phyloP scores from a whole-genome alignment of 2,888 invertebrate genomes.

The Epsilonema sp. region DNA sequence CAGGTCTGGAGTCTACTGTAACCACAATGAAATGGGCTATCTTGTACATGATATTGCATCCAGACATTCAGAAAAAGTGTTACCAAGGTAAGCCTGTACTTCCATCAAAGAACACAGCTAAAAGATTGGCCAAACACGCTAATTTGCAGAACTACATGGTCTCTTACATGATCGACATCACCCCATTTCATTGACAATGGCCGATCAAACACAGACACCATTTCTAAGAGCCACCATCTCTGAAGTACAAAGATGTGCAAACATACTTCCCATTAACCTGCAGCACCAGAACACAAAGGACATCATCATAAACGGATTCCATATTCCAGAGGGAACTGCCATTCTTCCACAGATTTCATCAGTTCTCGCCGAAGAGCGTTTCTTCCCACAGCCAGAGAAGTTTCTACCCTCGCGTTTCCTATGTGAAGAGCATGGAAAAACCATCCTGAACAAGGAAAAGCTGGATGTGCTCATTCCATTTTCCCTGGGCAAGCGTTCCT shows the following conservation, averaged over 20 bases:
- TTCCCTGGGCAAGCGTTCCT: too few species aligned
- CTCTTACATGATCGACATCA: too few species aligned
- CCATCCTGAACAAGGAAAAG: too few species aligned
- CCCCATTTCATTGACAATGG: too few species aligned
- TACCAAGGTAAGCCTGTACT: constrained; percentile 58
- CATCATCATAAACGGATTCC: neutral
- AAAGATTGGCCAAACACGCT: too few species aligned
- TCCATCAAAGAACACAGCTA: too few species aligned
- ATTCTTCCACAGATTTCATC: neutral
- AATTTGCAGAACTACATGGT: too few species aligned
- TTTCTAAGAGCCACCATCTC: constrained; percentile 61
- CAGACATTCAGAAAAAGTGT: constrained; percentile 60
- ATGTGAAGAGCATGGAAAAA: too few species aligned
- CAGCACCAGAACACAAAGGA: neutral
- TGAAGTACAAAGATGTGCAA: constrained; percentile 63
- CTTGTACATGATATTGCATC: constrained; percentile 64
- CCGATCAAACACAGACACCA: constrained; percentile 46
- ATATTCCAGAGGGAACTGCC: neutral
- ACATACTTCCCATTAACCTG: constrained; percentile 23
- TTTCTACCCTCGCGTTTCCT: neutral
- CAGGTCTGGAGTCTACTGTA: constrained; percentile 60
- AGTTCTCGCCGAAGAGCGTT: neutral
- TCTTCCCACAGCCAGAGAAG: neutral
- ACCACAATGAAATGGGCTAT: constrained; percentile 69
- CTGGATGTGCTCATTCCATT: too few species aligned